Percentiles rank a stretch among this genome's conserved stretches.
Evolutionary conservation across 2,113 vertebrate species (phyloP).

Genomic region (Brachypodius melanocephalos): DNA sequence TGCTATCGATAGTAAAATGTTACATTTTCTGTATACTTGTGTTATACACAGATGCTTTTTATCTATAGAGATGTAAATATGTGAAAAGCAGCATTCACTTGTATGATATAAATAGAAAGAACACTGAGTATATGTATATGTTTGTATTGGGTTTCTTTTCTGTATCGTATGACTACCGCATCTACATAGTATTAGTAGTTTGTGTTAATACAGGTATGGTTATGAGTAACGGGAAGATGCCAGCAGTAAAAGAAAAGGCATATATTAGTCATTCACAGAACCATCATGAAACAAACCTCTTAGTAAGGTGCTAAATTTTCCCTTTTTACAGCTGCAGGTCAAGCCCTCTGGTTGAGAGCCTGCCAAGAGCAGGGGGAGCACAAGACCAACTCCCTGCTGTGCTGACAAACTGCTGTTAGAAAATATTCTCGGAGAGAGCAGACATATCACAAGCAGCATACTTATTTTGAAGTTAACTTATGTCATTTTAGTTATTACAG

Average conservation of each 20-base stretch:
- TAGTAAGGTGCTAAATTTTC: not conserved
- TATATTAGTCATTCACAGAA: not conserved
- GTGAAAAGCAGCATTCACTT: not conserved
- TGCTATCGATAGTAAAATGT: fast-evolving
- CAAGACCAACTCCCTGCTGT: not conserved
- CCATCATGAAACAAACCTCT: not conserved
- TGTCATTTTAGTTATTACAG: constrained; percentile 1
- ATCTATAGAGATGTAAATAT: not conserved
- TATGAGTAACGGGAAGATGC: not conserved
- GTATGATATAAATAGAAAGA: not conserved
- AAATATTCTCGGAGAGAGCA: not conserved
- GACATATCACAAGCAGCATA: not conserved
- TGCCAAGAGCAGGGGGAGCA: not conserved
- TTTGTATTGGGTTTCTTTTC: not conserved
- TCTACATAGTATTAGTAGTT: not conserved
- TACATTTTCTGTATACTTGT: not conserved
- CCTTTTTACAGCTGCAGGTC: not conserved
- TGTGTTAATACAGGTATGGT: not conserved
- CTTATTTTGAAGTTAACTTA: not conserved
- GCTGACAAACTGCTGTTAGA: not conserved
- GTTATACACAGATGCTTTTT: not conserved
- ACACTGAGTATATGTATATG: not conserved
- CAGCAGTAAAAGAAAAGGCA: not conserved
- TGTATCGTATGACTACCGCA: not conserved
- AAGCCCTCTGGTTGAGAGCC: not conserved